phyloP scores from a whole-genome alignment of 2,113 vertebrate genomes.

The Hymenochirus boettgeri region DNA sequence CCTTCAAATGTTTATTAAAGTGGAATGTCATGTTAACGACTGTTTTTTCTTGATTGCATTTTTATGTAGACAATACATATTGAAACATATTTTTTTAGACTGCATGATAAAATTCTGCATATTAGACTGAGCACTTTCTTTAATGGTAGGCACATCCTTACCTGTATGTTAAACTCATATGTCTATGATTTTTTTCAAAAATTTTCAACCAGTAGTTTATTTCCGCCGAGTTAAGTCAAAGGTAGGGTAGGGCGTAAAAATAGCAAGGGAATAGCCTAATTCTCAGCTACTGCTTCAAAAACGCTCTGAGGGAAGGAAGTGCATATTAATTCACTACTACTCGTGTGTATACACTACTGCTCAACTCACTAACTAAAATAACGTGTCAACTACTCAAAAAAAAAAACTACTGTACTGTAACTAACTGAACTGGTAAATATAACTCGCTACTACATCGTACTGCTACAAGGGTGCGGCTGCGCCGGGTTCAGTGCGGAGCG shows the following conservation, averaged over 20 bases:
- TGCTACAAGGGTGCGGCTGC: no score
- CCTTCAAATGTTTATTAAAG: slow-evolving; percentile 13
- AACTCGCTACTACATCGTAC: no score
- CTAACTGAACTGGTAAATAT: no score
- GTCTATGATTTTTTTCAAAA: background rate
- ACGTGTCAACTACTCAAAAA: no score
- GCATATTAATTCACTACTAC: no score
- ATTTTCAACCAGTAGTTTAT: background rate
- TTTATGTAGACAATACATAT: slow-evolving; percentile 15
- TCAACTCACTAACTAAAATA: no score
- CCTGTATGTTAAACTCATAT: slow-evolving; percentile 13
- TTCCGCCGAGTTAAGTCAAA: background rate
- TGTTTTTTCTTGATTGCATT: background rate
- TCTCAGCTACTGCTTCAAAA: background rate
- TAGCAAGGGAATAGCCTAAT: background rate
- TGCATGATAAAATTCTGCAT: slow-evolving; percentile 17
- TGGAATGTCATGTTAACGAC: slow-evolving; percentile 10
- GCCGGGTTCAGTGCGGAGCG: no score
- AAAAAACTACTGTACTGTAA: no score
- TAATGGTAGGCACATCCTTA: slow-evolving; percentile 16
- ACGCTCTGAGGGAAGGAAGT: no score
- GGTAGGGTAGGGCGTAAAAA: background rate
- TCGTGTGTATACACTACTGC: no score
- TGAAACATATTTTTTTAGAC: slow-evolving; percentile 27
- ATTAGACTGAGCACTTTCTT: slow-evolving; percentile 11